A percentile compares a stretch with the other conserved stretches of the same genome.
Conservation (phyloP, 1,140 invertebrate species). For the Diorhabda sublineata region DNA sequence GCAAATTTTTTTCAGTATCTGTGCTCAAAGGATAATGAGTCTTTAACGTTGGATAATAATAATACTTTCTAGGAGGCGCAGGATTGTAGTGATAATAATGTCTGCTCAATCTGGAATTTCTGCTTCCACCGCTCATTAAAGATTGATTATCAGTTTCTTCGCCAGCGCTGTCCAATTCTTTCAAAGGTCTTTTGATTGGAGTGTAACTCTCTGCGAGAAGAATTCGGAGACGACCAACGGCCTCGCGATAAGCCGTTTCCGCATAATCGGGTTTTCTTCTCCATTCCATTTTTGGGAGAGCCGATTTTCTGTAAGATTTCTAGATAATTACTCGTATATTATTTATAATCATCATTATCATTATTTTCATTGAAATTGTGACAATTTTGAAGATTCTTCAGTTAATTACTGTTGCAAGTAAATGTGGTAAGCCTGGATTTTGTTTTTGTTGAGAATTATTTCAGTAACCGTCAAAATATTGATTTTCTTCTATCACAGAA, state of each 20-base stretch:
- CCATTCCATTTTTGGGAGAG: conserved; percentile 45
- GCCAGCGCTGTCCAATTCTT: conserved; percentile 48
- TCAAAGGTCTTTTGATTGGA: conserved; percentile 49
- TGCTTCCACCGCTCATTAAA: conserved; percentile 39
- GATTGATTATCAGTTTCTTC: conserved; percentile 55
- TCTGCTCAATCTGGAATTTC: conserved; percentile 33
- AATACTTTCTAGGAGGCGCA: conserved; percentile 47
- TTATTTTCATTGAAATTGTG: too few relatives aligned
- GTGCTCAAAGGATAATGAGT: conserved; percentile 17
- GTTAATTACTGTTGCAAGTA: too few relatives aligned
- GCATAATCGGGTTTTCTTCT: conserved; percentile 69
- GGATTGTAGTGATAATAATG: conserved; percentile 36
- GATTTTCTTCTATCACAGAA: too few relatives aligned
- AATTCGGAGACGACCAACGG: conserved; percentile 70
- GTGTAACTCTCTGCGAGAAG: conserved; percentile 70
- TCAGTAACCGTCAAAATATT: too few relatives aligned
- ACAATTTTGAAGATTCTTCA: too few relatives aligned
- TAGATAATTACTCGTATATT: too few relatives aligned
- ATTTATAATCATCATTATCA: too few relatives aligned
- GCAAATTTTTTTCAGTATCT: conserved; percentile 24
- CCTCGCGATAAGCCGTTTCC: conserved; percentile 75
- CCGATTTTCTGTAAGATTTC: conserved; percentile 32
- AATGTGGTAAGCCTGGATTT: too few relatives aligned
- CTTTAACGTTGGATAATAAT: conserved; percentile 32
- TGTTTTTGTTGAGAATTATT: too few relatives aligned